Base-by-base conservation (phyloP, 2,113 vertebrate species). In the Motacilla tschutschensis region DNA sequence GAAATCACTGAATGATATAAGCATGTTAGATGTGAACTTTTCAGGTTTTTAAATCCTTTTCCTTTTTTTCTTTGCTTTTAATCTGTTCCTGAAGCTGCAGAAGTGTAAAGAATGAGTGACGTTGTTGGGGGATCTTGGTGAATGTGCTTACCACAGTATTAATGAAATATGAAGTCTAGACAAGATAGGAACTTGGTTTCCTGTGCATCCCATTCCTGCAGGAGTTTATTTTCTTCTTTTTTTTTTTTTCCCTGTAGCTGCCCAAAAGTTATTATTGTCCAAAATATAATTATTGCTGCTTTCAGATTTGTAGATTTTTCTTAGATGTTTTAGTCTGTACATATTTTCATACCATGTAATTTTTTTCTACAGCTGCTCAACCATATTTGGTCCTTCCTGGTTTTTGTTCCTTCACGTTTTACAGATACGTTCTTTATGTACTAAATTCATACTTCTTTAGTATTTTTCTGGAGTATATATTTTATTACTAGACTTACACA, bases 1-100 rank as follows among this genome's bases (percentile, higher is more conserved):
- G 94, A 93, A 93, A 95, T 92, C 84, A 88, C 8, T 38, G 43
- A 78, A 63, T 58, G 44, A 63, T 58, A 60, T 28, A 85, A 84
- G 83, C 64, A 69, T 26, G 35, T 50, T 88, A 72, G 75, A 47
- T n/a, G 13, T 83, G 82, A 87, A 73, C 17, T 78, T 71, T 58
- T 50, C 33, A 10, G 21, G 50, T 26, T 3, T 76, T 44, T 18
- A 12, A 54, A 66, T 74, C 0, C 16, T 77, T 87, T 87, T 59
- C 19, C 9, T 55, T 90, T 59, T 89, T 85, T 89, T 36, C 33
- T 86, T 91, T 79, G 54, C 6, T 58, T 55, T 75, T 91, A 64
- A 36, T 53, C 35, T 41, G 21, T 79, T 87, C 36, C 26, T 82
- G 41, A 54, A 79, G 14, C 50, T 35, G 25, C n/a, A 54, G 64